These are phyloP conservation scores for Smutsia gigantea DNA, from an alignment of 2,797 vertebrate genomes.

Conservation along the genomic window DNA sequence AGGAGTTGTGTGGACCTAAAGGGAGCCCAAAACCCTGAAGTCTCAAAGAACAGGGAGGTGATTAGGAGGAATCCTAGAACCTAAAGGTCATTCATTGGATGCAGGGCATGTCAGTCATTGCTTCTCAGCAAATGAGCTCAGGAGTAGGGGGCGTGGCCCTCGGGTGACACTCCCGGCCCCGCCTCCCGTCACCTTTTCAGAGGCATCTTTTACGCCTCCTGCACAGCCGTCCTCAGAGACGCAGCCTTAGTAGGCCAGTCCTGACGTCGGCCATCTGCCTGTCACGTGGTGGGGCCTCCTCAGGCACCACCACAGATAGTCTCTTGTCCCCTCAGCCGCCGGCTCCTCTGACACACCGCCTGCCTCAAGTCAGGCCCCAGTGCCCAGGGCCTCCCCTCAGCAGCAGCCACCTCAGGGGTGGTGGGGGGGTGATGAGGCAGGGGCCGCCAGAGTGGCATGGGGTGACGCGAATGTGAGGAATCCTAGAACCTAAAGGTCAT, in stretches of 20 bases:
- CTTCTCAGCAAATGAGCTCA: background rate
- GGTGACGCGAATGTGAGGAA: background rate
- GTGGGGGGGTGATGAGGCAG: too few relatives aligned
- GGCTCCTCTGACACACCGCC: too few relatives aligned
- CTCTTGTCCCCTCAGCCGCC: too few relatives aligned
- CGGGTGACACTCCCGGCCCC: background rate
- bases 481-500: background rate
- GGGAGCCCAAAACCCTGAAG: background rate
- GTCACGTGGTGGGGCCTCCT: too few relatives aligned
- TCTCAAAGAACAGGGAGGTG: background rate
- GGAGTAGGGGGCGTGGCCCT: accelerated
- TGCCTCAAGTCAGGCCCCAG: too few relatives aligned
- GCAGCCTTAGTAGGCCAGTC: too few relatives aligned
- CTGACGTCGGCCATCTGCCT: too few relatives aligned
- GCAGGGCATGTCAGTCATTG: background rate
- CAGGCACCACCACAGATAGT: too few relatives aligned
- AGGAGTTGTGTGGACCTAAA: background rate
- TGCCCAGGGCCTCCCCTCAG: too few relatives aligned
- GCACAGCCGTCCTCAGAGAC: too few relatives aligned
- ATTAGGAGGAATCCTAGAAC: background rate
- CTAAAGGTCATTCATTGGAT: background rate
- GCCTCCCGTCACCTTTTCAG: accelerated
- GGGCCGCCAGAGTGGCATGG: too few relatives aligned
- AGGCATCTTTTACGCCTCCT: accelerated
- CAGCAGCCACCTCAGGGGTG: too few relatives aligned